phyloP scores from a whole-genome alignment of 2,888 invertebrate species.

The Bellardia pandia region DNA sequence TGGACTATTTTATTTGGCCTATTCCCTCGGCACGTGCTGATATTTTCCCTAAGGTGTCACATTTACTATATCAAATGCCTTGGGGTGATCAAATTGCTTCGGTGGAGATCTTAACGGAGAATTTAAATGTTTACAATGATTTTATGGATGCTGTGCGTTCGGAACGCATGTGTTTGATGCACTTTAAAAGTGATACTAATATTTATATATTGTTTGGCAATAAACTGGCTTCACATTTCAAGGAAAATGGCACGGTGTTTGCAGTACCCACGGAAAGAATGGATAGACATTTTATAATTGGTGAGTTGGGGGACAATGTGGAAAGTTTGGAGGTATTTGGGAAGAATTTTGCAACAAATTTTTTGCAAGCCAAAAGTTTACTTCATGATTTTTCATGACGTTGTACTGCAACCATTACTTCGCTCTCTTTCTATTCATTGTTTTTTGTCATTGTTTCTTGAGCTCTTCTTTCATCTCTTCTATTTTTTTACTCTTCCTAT shows the following conservation, averaged over 20 bases:
- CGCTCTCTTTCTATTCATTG: too few species aligned
- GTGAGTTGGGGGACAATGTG: constrained; percentile 73
- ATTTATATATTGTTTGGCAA: constrained; percentile 82
- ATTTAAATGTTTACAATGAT: constrained; percentile 81
- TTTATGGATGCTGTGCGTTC: constrained; percentile 82
- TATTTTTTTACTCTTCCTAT: background rate
- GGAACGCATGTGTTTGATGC: constrained; percentile 83
- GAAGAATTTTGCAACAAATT: too few species aligned
- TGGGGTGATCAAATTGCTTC: constrained; percentile 83
- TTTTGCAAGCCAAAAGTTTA: too few species aligned
- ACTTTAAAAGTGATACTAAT: constrained; percentile 82
- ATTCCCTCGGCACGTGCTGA: constrained; percentile 79
- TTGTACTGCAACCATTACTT: too few species aligned
- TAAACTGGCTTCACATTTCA: constrained; percentile 81
- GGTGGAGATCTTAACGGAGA: constrained; percentile 82
- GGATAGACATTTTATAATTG: constrained; percentile 79
- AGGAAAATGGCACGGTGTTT: constrained; percentile 82
- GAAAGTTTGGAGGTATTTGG: too few species aligned
- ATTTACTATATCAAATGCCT: constrained; percentile 83
- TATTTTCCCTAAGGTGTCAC: constrained; percentile 82
- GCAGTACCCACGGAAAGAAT: constrained; percentile 81
- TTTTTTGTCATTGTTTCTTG: too few species aligned
- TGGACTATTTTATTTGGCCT: constrained; percentile 84
- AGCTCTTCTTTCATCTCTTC: background rate
- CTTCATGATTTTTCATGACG: too few species aligned